A percentile compares a stretch with the other conserved stretches of the same genome.
Evolutionary conservation across 1,140 invertebrate genomes (phyloP).

Genomic region (Pseudomyrmex concolor): DNA sequence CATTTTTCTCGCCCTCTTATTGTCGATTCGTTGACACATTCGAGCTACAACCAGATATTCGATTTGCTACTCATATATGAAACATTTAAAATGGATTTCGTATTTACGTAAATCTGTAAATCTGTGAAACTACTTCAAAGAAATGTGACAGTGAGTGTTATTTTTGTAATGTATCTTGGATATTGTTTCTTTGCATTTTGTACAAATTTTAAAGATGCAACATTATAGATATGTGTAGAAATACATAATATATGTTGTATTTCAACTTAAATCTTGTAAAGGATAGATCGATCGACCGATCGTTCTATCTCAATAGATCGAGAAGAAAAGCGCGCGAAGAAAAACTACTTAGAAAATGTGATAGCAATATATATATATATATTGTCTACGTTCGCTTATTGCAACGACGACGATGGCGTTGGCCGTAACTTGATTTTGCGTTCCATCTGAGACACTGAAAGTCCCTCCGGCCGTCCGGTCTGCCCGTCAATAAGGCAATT

Average conservation of each 20-base stretch:
- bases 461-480: slow-evolving; percentile 77
- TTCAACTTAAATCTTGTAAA: background rate
- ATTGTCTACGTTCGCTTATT: slow-evolving; percentile 73
- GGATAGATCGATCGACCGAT: slow-evolving; percentile 22
- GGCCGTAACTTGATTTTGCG: slow-evolving; percentile 81
- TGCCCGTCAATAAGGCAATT: slow-evolving; percentile 84
- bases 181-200: no score
- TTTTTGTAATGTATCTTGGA: no score
- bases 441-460: slow-evolving; percentile 83
- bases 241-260: no score
- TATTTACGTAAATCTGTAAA: background rate
- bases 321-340: background rate
- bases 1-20: slow-evolving; percentile 52
- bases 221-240: no score
- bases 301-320: slow-evolving; percentile 15
- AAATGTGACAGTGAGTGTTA: background rate
- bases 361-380: slow-evolving; percentile 70
- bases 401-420: slow-evolving; percentile 67
- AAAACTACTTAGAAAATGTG: slow-evolving; percentile 37
- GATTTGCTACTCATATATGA: slow-evolving; percentile 20
- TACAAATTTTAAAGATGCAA: no score
- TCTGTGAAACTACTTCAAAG: background rate
- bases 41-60: slow-evolving; percentile 10
- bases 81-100: background rate
- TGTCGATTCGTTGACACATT: slow-evolving; percentile 20